Conservation (phyloP, 2,113 vertebrate species). For the Parus major region DNA sequence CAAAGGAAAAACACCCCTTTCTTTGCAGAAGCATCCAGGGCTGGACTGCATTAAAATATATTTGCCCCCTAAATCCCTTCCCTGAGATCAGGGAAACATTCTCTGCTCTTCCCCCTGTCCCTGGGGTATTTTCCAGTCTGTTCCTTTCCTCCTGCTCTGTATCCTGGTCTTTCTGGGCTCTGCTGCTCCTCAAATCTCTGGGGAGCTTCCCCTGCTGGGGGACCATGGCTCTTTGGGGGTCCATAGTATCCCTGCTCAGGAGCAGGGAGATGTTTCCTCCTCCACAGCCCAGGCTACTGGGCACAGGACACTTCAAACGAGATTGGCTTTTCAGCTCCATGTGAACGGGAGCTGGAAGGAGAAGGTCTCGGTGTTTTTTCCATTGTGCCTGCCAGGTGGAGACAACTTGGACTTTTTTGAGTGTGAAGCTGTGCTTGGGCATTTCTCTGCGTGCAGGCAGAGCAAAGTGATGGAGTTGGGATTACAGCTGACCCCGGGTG, state of each 20-base stretch:
- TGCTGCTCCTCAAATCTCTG: background rate
- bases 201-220: background rate
- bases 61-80: background rate
- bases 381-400: conserved; percentile 59
- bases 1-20: background rate
- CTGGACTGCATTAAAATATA: background rate
- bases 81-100: background rate
- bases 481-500: background rate
- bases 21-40: background rate
- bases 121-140: background rate
- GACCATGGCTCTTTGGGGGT: background rate
- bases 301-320: conserved; percentile 26
- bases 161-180: background rate
- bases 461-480: background rate
- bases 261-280: background rate
- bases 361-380: conserved; percentile 59
- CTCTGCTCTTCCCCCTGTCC: background rate
- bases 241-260: rapidly evolving
- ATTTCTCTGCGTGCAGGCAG: conserved; percentile 32
- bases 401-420: conserved; percentile 41
- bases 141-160: background rate
- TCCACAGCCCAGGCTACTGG: background rate
- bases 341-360: conserved; percentile 54
- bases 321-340: conserved; percentile 20
- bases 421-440: conserved; percentile 53